These are phyloP conservation scores for Gyrodactylus bullatarudis DNA, from an alignment of 1,140 invertebrate genomes.

Conservation along the genomic window DNA sequence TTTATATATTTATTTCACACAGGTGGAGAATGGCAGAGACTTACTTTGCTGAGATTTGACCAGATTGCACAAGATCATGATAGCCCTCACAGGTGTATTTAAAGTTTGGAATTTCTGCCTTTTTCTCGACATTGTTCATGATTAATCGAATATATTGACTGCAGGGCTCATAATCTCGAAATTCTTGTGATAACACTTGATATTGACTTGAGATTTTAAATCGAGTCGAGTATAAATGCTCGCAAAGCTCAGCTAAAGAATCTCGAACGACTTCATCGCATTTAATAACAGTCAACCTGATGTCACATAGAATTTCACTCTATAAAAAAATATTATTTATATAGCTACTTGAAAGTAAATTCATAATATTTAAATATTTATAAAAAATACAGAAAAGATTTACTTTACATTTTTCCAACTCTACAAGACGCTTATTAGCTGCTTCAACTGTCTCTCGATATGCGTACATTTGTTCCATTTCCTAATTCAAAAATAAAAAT, in stretches of 20 bases:
- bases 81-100: not conserved
- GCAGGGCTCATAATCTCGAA: constrained; percentile 3
- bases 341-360: too few species aligned
- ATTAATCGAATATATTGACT: not conserved
- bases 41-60: not conserved
- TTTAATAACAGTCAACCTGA: not conserved
- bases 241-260: not conserved
- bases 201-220: not conserved
- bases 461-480: constrained; percentile 6
- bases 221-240: not conserved
- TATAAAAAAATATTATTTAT: too few species aligned
- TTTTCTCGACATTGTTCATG: not conserved
- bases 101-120: not conserved
- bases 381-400: too few species aligned
- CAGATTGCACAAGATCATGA: not conserved
- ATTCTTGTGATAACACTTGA: not conserved
- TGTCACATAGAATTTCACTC: not conserved
- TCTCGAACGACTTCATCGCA: constrained; percentile 3
- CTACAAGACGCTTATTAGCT: not conserved
- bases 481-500: not conserved
- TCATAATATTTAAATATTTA: too few species aligned
- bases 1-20: too few species aligned
- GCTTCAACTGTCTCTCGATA: constrained; percentile 1
- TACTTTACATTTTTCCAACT: constrained; percentile 4
- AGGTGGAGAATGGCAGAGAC: too few species aligned